Base-by-base conservation (phyloP, 2,888 invertebrate species). In the Poecilus cupreus region DNA sequence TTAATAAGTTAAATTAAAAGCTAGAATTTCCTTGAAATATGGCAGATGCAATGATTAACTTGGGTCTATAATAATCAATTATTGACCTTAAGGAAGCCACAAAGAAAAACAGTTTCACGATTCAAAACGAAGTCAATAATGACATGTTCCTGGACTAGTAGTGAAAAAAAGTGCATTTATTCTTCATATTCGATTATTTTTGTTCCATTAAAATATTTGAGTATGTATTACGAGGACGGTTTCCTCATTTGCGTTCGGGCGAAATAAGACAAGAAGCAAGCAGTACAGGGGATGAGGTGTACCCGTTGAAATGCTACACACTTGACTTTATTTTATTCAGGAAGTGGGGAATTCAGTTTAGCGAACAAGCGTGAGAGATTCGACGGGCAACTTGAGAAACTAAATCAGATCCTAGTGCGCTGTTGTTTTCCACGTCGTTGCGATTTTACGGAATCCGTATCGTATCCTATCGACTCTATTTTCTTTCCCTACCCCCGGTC, bases 281-380 rank as follows among this genome's bases (percentile, higher is more conserved):
- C 13, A 18, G 6, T 49, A 18, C 18, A 8, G 49, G 0, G 49
- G 13, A 49, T 49, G 49, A 49, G 54, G 54, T 20, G 54, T 39
- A 39, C 37, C 75, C 51, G 16, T 20, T 54, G 76, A 76, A 76
- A 76, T 10, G 51, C 32, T 13, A 43, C 60, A 64, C 46, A 68
- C 51, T 79, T 49, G 68, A 79, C 70, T 79, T 68, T 79, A 79
- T 79, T 79, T 68, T 70, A 70, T 79, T 79, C 79, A 70, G 79
- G 26, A 79, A 79, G 68, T 70, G 68, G 78, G 43, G 79, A 37
- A 79, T 79, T 70, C 70, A 79, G 79, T 79, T 79, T 78, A 78
- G 70, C 79, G 79, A 79, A 79, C 79, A 79, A 79, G 79, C 68
- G 46, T 49, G 68, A 22, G 46, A 49, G 46, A 49, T 68, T 79